phyloP scores from a whole-genome alignment of 1,140 invertebrate genomes.

The Drosophila equinoxialis region DNA sequence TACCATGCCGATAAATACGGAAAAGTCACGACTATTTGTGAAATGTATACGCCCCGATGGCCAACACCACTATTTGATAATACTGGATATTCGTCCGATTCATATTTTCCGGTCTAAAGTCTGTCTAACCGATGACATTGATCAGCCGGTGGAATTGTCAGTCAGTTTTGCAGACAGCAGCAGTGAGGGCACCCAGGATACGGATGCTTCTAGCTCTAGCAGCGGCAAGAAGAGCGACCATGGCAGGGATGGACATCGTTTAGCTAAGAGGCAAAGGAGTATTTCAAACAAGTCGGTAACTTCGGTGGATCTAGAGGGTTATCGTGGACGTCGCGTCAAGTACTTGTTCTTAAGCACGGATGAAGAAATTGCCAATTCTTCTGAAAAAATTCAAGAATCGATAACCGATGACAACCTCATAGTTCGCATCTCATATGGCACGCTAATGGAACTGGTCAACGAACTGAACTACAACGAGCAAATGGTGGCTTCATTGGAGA shows the following conservation, averaged over 20 bases:
- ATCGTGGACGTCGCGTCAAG: slow-evolving; percentile 28
- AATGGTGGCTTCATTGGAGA: slow-evolving; percentile 35
- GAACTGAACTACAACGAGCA: slow-evolving; percentile 43
- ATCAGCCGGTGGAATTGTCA: not conserved
- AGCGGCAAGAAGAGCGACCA: not conserved
- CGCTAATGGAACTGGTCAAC: slow-evolving; percentile 42
- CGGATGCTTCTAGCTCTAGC: not conserved
- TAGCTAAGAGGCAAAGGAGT: not conserved
- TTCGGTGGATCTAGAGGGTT: slow-evolving; percentile 34
- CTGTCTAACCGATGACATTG: not conserved
- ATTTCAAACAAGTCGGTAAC: slow-evolving; percentile 4
- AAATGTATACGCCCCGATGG: slow-evolving; percentile 52
- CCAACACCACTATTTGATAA: slow-evolving; percentile 40
- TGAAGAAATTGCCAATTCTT: slow-evolving; percentile 24
- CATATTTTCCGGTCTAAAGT: slow-evolving; percentile 48
- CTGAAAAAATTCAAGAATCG: slow-evolving; percentile 19
- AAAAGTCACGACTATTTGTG: slow-evolving; percentile 36
- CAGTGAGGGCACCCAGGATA: slow-evolving; percentile 8
- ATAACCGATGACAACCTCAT: not conserved
- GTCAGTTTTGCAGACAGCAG: not conserved
- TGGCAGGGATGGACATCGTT: not conserved
- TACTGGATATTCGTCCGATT: slow-evolving; percentile 21
- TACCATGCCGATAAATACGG: slow-evolving; percentile 15
- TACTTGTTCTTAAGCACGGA: slow-evolving; percentile 38
- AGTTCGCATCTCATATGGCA: slow-evolving; percentile 45